Conservation (phyloP, 2,797 vertebrate genomes). For the Gymnothorax javanicus region DNA sequence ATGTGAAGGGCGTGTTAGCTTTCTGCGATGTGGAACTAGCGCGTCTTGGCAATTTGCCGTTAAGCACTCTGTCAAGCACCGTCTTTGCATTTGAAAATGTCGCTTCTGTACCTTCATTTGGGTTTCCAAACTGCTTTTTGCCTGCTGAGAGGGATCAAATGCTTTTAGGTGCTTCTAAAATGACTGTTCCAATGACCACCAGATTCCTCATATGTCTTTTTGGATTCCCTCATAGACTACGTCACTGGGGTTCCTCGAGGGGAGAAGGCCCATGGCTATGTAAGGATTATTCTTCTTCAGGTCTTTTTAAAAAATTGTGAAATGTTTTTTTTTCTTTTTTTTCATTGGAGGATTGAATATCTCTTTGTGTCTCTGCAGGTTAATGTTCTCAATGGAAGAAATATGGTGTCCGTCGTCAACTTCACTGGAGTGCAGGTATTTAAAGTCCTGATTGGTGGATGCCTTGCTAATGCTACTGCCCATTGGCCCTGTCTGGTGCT, state of each 20-base stretch:
- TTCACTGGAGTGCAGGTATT: constrained; percentile 92
- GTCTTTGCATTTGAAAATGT: not conserved
- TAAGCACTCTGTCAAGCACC: not conserved
- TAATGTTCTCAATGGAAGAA: constrained; percentile 87
- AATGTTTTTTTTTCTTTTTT: not conserved
- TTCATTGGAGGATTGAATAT: not conserved
- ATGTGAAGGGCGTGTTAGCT: not conserved
- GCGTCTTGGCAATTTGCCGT: not conserved
- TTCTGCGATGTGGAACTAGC: not conserved
- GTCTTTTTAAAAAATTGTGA: not conserved
- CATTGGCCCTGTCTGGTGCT: not conserved
- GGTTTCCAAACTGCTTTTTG: not conserved
- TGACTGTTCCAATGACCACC: constrained; percentile 4
- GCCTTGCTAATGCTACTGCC: not conserved
- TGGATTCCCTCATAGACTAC: constrained; percentile 78
- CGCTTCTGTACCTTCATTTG: not conserved
- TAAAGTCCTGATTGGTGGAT: not conserved
- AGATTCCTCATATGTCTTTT: constrained; percentile 13
- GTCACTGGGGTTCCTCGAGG: constrained; percentile 92
- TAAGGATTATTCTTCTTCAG: constrained; percentile 62
- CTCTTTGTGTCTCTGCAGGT: constrained; percentile 72
- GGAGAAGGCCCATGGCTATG: constrained; percentile 90
- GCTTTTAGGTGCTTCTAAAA: not conserved
- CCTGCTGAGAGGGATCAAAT: not conserved
- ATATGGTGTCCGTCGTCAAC: constrained; percentile 90